Conservation (phyloP, 2,797 vertebrate species). For the Masticophis lateralis region DNA sequence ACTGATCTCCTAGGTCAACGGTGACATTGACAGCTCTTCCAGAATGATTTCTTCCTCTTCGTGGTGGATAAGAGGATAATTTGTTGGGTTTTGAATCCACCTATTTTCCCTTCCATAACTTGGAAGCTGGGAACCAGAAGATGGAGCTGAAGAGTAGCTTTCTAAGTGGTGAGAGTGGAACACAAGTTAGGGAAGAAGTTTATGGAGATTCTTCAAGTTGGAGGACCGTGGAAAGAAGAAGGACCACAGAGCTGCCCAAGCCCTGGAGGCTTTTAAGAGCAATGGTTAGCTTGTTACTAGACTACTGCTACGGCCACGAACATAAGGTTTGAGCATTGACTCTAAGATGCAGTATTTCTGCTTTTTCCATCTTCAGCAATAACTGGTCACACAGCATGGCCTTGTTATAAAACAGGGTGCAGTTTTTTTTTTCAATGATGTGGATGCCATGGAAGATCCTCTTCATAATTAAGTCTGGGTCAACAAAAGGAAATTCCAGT, state of each 20-base stretch:
- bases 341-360: background rate
- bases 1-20: background rate
- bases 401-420: background rate
- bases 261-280: background rate
- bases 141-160: conserved; percentile 27
- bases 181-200: background rate
- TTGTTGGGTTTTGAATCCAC: background rate
- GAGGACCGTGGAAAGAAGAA: conserved; percentile 6
- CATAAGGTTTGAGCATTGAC: background rate
- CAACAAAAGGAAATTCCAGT: background rate
- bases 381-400: too few relatives aligned
- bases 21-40: background rate
- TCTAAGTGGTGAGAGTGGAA: background rate
- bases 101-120: background rate
- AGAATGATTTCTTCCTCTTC: background rate
- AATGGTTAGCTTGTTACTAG: background rate
- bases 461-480: background rate
- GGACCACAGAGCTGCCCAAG: rapidly evolving
- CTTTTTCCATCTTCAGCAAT: too few relatives aligned
- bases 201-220: background rate
- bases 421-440: background rate
- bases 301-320: too few relatives aligned
- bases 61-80: background rate
- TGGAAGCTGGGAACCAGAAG: conserved; percentile 20
- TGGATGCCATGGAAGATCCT: background rate